phyloP scores from a whole-genome alignment of 1,140 invertebrate species.

The Centruroides vittatus region DNA sequence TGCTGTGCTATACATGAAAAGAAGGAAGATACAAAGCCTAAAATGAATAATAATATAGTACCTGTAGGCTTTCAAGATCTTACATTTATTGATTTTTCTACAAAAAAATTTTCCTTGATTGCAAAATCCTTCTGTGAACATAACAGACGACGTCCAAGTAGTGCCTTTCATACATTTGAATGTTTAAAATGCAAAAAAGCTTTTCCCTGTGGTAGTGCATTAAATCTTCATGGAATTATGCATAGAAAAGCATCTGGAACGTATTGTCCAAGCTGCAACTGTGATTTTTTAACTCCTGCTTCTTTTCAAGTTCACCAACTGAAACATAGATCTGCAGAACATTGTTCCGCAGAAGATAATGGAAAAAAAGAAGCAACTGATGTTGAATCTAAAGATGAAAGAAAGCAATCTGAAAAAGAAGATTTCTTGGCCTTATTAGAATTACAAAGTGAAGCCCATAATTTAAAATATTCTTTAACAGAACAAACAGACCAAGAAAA shows the following conservation, averaged over 20 bases:
- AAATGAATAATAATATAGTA: slow-evolving; percentile 1
- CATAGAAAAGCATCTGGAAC: slow-evolving; percentile 5
- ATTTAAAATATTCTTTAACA: slow-evolving; percentile 1
- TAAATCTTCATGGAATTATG: slow-evolving; percentile 23
- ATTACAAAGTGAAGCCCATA: slow-evolving; percentile 35
- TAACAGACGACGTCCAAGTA: slow-evolving; percentile 44
- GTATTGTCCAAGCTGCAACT: slow-evolving; percentile 22
- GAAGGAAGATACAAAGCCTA: not conserved
- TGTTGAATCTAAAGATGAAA: not conserved
- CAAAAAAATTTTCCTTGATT: slow-evolving; percentile 58
- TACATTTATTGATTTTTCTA: slow-evolving; percentile 62
- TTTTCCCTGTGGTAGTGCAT: slow-evolving; percentile 54
- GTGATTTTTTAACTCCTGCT: slow-evolving; percentile 24
- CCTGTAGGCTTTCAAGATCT: slow-evolving; percentile 50
- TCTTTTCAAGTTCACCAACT: slow-evolving; percentile 26
- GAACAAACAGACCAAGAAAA: not conserved
- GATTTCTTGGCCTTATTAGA: slow-evolving; percentile 67
- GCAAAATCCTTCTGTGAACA: slow-evolving; percentile 54
- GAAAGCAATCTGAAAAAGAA: slow-evolving; percentile 24
- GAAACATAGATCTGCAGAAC: slow-evolving; percentile 25
- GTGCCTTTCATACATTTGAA: slow-evolving; percentile 45
- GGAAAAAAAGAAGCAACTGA: slow-evolving; percentile 7
- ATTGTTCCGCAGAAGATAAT: slow-evolving; percentile 6
- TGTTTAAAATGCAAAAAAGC: slow-evolving; percentile 54
- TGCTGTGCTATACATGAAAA: slow-evolving; percentile 3